These are phyloP conservation scores for Ylistrum balloti DNA, from an alignment of 1,140 invertebrate genomes.

Conservation along the genomic window DNA sequence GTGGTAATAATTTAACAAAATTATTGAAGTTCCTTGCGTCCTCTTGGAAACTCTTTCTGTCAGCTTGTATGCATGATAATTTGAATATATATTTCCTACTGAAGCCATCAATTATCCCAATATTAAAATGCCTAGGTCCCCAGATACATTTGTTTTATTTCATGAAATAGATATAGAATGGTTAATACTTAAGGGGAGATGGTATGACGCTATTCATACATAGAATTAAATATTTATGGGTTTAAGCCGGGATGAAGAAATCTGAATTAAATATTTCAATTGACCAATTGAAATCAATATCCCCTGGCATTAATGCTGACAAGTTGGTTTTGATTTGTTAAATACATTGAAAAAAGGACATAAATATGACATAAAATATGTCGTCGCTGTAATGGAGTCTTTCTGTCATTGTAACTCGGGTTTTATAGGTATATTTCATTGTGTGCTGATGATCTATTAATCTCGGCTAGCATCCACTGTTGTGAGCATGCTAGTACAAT, in stretches of 20 bases:
- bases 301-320: neutral
- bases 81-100: neutral
- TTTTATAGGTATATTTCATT: neutral
- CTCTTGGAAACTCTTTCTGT: neutral
- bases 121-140: neutral
- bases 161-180: neutral
- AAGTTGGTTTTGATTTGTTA: conserved; percentile 6
- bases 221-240: neutral
- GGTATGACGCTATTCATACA: neutral
- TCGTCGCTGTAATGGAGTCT: neutral
- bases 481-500: neutral
- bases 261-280: neutral
- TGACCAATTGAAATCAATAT: neutral
- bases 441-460: neutral
- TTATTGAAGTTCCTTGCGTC: neutral
- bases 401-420: neutral
- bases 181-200: neutral
- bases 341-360: conserved; percentile 18
- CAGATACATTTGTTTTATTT: neutral
- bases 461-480: neutral
- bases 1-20: neutral
- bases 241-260: neutral
- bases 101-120: neutral
- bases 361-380: conserved; percentile 3
- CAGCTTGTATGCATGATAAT: neutral